Evolutionary conservation across 2,113 vertebrate genomes (phyloP), one percentile per base, ranked within the genome.

Genomic region (Percina caprodes): DNA sequence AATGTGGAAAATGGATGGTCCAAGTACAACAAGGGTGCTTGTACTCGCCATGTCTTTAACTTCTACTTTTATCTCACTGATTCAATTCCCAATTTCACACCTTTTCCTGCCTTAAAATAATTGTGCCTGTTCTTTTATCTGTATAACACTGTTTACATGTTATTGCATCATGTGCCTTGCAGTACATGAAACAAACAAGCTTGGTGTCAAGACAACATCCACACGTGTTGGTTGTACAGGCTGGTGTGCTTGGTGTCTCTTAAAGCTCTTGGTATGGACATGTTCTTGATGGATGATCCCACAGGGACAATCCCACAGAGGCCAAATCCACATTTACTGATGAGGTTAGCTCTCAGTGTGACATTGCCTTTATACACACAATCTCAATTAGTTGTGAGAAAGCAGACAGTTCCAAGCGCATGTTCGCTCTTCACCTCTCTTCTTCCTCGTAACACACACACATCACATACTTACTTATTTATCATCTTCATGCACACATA

Each of bases 401-500:
- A 63, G 59, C 33, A n/a, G 35, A 30, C 30, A 49, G 65, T 67
- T 83, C 60, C n/a, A 63, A 80, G 24, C 23, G 6, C 49, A 33
- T 26, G 24, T 81, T 82, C 63, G 30, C 60, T 66, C 56, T 23
- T 33, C n/a, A 68, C 77, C 30, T 68, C 24, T 48, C 23, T 65
- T 65, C 51, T 72, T 46, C 49, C 55, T 66, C 21, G 56, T 56
- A 15, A 75, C 63, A 49, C 55, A 77, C 49, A 18, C 56, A 59
- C 62, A 24, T 0, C 21, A 42, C 73, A 79, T 66, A 77, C 82
- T 79, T 71, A 79, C 56, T 85, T 83, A 91, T 88, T 83, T 88
- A 91, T 90, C 72, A 71, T 83, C 74, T 66, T 81, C 79, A 77
- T 76, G 70, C 78, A 74, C 79, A 83, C 74, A 77, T 79, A 62